Base-by-base conservation (phyloP, 2,888 invertebrate species). In the Clostera curtula region DNA sequence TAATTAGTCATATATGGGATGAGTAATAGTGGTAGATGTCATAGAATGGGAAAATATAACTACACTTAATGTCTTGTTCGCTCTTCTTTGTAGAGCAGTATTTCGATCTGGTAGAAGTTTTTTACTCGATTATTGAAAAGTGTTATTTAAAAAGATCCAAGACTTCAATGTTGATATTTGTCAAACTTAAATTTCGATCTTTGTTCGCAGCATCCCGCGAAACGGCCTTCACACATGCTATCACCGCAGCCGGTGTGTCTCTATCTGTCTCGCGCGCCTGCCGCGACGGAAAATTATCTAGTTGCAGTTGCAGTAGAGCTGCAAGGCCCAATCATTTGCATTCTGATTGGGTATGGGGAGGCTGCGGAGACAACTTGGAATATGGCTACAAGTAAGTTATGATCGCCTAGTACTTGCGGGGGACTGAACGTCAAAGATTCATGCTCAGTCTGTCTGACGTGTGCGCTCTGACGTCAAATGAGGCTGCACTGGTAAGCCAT, bases 331-430 rank as follows among this genome's bases (percentile, higher is more conserved):
- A 89, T 48, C 92, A 93, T 62, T 85, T 97, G 29, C 91, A 93
- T 51, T 87, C 89, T 29, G 96, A 97, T 60, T 98, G 97, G 97
- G 91, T 95, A 24, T 98, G 98, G 98, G 97, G 97, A 14, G 98
- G 98, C 12, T 98, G 97, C 57, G 98, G 97, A 0, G 98, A 98
- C 71, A 96, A 99, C 79, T 88, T 97, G 31, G 95, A 97, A 70
- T 97, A 97, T 69, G 96, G 96, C 34, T 96, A 96, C 86, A 93
- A 93, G 93, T 95, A 72, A 88, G 40, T 47, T 28, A 35, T 49
- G 29, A 4, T 22, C 3, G 26, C 47, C 43, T 47, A 18, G 41
- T 45, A 31, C 6, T 11, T 6, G 5, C 10, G 5, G 6, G 12
- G n/a, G 12, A 34, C n/a, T n/a, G n/a, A n/a, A n/a, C n/a, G n/a